Conservation (phyloP, 2,888 invertebrate species). For the Crossocerus cetratus region DNA sequence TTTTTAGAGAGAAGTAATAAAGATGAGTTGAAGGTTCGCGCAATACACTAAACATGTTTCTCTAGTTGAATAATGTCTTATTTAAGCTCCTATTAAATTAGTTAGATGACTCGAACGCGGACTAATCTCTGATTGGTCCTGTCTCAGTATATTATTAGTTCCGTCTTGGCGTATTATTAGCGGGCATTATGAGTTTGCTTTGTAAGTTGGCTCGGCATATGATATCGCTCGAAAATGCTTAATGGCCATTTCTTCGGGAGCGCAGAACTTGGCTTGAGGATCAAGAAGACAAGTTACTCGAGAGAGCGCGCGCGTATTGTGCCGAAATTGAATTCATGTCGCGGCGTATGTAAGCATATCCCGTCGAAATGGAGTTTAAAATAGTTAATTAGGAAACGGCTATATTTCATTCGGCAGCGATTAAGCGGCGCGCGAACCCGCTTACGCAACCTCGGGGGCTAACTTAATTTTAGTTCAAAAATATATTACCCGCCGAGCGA, state of each 20-base stretch:
- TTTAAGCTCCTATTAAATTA: too few relatives aligned
- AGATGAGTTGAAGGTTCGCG: too few relatives aligned
- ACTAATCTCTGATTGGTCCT: too few relatives aligned
- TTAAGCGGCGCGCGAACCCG: background rate
- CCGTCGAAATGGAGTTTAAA: conserved; percentile 2
- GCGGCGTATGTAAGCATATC: background rate
- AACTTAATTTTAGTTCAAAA: background rate
- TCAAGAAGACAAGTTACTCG: background rate
- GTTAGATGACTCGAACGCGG: too few relatives aligned
- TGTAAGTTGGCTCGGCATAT: too few relatives aligned
- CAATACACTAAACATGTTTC: too few relatives aligned
- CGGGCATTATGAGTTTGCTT: too few relatives aligned
- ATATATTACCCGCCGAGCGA: background rate
- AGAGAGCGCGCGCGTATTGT: background rate
- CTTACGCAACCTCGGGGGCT: background rate
- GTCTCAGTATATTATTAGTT: too few relatives aligned
- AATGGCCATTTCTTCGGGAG: background rate
- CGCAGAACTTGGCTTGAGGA: background rate
- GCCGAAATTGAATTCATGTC: background rate
- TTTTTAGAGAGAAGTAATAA: too few relatives aligned
- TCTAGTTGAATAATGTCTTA: too few relatives aligned
- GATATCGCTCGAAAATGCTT: background rate
- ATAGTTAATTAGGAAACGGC: conserved; percentile 3
- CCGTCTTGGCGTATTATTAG: too few relatives aligned
- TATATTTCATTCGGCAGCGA: conserved; percentile 1